These are phyloP conservation scores for Apis mellifera DNA, from an alignment of 1,140 invertebrate species.

Conservation along the genomic window DNA sequence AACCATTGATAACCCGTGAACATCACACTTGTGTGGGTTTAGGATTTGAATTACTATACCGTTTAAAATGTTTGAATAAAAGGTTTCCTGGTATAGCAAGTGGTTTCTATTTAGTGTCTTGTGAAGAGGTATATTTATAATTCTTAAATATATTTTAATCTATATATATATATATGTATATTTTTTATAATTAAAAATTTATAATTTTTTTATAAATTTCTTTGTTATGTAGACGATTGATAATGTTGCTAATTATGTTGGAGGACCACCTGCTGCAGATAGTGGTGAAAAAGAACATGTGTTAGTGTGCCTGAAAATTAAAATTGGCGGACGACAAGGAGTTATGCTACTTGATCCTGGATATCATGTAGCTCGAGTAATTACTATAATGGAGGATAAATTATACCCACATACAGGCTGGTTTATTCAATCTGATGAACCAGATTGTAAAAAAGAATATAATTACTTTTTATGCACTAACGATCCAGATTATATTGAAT, in stretches of 20 bases:
- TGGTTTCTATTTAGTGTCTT: constrained; percentile 90
- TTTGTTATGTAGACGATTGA: constrained; percentile 82
- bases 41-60: constrained; percentile 88
- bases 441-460: constrained; percentile 89
- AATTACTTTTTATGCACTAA: constrained; percentile 86
- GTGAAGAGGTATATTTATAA: constrained; percentile 87
- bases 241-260: constrained; percentile 85
- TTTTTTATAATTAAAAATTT: background rate
- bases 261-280: constrained; percentile 83
- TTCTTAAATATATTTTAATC: background rate
- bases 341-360: constrained; percentile 93
- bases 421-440: constrained; percentile 91
- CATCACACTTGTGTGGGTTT: constrained; percentile 95
- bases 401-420: constrained; percentile 93
- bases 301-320: constrained; percentile 89
- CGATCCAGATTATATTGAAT: constrained; percentile 89
- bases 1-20: constrained; percentile 88
- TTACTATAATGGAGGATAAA: constrained; percentile 93
- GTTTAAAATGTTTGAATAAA: constrained; percentile 82
- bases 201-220: background rate
- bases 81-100: constrained; percentile 85
- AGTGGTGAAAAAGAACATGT: constrained; percentile 94
- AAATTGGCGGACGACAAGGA: constrained; percentile 87
- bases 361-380: constrained; percentile 92
- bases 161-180: background rate